Evolutionary conservation across 2,113 vertebrate genomes (phyloP), one percentile per base, ranked within the genome.

Genomic region (Callithrix jacchus): DNA sequence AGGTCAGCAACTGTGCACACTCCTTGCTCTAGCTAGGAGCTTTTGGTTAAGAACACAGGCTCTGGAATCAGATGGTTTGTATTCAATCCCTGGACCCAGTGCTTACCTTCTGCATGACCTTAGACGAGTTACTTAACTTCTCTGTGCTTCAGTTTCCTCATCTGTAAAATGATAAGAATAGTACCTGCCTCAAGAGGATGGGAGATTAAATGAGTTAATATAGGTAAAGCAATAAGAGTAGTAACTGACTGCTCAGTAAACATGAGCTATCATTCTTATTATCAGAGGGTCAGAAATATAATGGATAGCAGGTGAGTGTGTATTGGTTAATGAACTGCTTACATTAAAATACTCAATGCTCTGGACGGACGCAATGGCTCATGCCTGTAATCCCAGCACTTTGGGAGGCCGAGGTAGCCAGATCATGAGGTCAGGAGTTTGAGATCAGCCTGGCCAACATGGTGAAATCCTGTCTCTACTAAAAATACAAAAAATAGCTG

Each of bases 141-240:
- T 86, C 20, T 40, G 30, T 88, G 49, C 71, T 66, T 85, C 82
- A 49, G 40, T 93, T 94, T 87, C 71, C 47, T 81, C 70, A 73
- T 83, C 89, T 74, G 32, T 87, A 91, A 90, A 94, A 71, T 89
- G 61, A n/a, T 89, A 20, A 96, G 56, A 77, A 79, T 45, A 49
- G 17, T 32, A 68, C 42, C 2, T 81, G n/a, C 23, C 82, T 91
- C 86, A 76, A 73, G 95, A 95, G 35, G 10, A 64, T 93, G 71
- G 71, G 21, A 92, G 77, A 87, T 80, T 91, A 90, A 95, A 90
- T 79, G 70, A 90, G 61, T 68, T 92, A 73, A 61, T 40, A 84
- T 9, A 73, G 16, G 32, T n/a, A 71, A 73, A 91, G 77, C 21
- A 90, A 13, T 76, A 92, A 95, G 37, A 88, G 81, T 27, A 74